Percentiles rank a stretch among this genome's conserved stretches.
phyloP scores from a whole-genome alignment of 2,797 vertebrate species.

The Esox masquinongy region DNA sequence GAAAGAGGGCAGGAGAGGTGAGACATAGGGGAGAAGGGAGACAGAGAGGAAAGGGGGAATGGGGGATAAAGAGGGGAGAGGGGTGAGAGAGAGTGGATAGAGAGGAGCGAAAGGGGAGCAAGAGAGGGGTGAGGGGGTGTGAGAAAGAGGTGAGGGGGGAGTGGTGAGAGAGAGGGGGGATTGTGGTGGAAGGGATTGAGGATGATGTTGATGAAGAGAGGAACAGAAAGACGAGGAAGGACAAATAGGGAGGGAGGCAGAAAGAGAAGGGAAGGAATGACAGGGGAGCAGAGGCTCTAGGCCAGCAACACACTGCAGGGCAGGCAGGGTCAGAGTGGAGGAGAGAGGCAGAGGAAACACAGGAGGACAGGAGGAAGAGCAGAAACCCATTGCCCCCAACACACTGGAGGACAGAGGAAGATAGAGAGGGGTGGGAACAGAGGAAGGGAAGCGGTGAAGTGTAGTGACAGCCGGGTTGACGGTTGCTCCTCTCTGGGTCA shows the following conservation, averaged over 20 bases:
- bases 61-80: background rate
- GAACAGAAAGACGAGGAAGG: background rate
- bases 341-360: too few relatives aligned
- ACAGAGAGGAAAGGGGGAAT: background rate
- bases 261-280: too few relatives aligned
- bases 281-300: background rate
- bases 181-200: constrained; percentile 10
- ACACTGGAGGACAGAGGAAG: constrained; percentile 29
- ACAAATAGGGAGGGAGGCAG: constrained; percentile 2
- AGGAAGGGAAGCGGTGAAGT: constrained; percentile 41
- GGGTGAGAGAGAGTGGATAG: too few relatives aligned
- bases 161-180: background rate
- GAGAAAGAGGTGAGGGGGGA: background rate
- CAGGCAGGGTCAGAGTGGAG: too few relatives aligned
- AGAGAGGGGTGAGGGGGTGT: background rate
- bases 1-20: constrained; percentile 8
- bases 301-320: background rate
- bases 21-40: constrained; percentile 13
- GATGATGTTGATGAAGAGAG: background rate
- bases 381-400: background rate
- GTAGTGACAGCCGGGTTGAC: background rate
- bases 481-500: background rate
- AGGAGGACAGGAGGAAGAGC: constrained; percentile 20
- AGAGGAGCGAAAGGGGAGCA: background rate
- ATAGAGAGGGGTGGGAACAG: constrained; percentile 7